Percentiles rank a stretch among this genome's conserved stretches.
phyloP scores from a whole-genome alignment of 2,888 invertebrate species.

The Synergus umbraculus region DNA sequence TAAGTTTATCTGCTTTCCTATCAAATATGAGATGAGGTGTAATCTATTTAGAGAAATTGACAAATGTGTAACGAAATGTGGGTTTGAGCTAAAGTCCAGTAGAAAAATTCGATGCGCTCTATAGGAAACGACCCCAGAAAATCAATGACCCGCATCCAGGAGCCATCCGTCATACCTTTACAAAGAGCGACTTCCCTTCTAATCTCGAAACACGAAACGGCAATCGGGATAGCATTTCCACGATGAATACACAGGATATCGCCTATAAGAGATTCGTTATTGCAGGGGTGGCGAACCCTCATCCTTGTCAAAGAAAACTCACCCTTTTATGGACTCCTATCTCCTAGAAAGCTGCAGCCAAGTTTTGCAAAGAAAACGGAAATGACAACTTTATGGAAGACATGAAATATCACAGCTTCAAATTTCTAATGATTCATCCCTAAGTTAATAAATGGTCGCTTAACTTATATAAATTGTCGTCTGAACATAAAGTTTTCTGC shows the following conservation, averaged over 20 bases:
- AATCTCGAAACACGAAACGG: slow-evolving; percentile 63
- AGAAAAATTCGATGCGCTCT: not conserved
- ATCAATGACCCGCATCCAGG: slow-evolving; percentile 50
- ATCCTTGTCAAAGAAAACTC: slow-evolving; percentile 13
- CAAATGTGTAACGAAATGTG: not conserved
- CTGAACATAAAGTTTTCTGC: too few relatives aligned
- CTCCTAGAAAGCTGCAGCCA: slow-evolving; percentile 22
- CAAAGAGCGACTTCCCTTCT: slow-evolving; percentile 59
- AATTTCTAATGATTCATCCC: slow-evolving; percentile 9
- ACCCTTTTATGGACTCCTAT: slow-evolving; percentile 35
- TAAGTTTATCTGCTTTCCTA: too few relatives aligned
- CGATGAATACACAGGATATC: slow-evolving; percentile 55
- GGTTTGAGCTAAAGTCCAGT: not conserved
- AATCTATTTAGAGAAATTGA: not conserved
- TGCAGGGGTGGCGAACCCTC: slow-evolving; percentile 44
- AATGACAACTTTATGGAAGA: slow-evolving; percentile 15
- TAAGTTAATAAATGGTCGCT: too few relatives aligned
- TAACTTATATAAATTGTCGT: too few relatives aligned
- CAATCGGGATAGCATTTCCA: slow-evolving; percentile 54
- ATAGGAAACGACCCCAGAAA: slow-evolving; percentile 18
- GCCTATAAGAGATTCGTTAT: slow-evolving; percentile 55
- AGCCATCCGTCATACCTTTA: slow-evolving; percentile 59
- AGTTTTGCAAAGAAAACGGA: slow-evolving; percentile 37
- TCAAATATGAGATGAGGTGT: not conserved
- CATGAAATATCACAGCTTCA: slow-evolving; percentile 24